Evolutionary conservation across 2,797 vertebrate genomes (phyloP).

Genomic region (Podargus strigoides): DNA sequence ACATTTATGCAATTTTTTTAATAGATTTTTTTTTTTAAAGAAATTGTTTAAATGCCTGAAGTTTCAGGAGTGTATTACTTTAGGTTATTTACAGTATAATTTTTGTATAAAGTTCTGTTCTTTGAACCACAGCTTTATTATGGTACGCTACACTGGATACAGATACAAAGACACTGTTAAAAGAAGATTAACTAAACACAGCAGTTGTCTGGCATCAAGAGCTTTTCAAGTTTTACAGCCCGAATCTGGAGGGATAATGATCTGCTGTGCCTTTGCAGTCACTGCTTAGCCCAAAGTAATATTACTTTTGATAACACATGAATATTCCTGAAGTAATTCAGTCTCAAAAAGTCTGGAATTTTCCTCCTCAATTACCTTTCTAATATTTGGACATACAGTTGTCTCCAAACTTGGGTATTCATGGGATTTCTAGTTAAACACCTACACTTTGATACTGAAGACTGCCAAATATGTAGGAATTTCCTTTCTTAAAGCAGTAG

Average conservation of each 20-base stretch:
- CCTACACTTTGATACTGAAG: slow-evolving; percentile 77
- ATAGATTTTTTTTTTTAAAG: slow-evolving; percentile 66
- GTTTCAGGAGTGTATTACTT: slow-evolving; percentile 74
- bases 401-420: slow-evolving; percentile 76
- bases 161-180: slow-evolving; percentile 79
- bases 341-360: slow-evolving; percentile 71
- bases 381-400: slow-evolving; percentile 73
- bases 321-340: slow-evolving; percentile 73
- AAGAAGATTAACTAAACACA: slow-evolving; percentile 73
- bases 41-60: slow-evolving; percentile 75
- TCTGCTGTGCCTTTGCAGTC: slow-evolving; percentile 83
- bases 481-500: slow-evolving; percentile 73
- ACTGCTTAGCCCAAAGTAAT: slow-evolving; percentile 81
- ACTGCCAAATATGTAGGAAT: slow-evolving; percentile 82
- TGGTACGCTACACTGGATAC: slow-evolving; percentile 86
- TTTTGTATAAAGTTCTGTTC: slow-evolving; percentile 77
- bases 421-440: slow-evolving; percentile 76
- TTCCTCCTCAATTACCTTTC: slow-evolving; percentile 71
- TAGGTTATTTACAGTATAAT: slow-evolving; percentile 76
- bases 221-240: slow-evolving; percentile 73
- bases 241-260: slow-evolving; percentile 74
- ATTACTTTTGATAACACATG: slow-evolving; percentile 75
- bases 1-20: slow-evolving; percentile 77
- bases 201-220: slow-evolving; percentile 78
- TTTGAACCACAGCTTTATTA: slow-evolving; percentile 82